A percentile compares a stretch with the other conserved stretches of the same genome.
phyloP scores from a whole-genome alignment of 2,797 vertebrate genomes.

The Scleropages formosus region DNA sequence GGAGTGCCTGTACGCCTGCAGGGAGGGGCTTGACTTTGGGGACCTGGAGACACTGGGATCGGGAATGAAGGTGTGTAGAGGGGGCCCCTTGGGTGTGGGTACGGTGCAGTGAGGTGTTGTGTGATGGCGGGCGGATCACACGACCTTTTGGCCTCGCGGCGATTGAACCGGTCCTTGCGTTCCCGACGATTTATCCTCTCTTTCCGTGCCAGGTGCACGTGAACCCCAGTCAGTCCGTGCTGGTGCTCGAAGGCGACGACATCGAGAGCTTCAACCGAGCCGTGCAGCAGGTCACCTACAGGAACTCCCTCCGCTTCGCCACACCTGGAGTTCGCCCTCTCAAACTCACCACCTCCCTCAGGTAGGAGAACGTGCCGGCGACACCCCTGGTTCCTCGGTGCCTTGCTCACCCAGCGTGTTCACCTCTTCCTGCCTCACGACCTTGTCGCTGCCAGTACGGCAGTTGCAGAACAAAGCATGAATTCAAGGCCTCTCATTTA shows the following conservation, averaged over 20 bases:
- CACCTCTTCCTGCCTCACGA: no score
- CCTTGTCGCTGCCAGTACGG: no score
- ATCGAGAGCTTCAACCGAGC: constrained; percentile 95
- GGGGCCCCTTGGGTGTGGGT: constrained; percentile 30
- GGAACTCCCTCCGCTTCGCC: constrained; percentile 93
- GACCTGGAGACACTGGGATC: constrained; percentile 97
- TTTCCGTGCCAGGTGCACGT: constrained; percentile 83
- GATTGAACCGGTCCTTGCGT: neutral
- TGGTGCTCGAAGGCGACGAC: constrained; percentile 94
- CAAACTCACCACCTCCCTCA: constrained; percentile 87
- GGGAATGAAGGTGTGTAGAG: constrained; percentile 91
- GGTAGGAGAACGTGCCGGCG: constrained; percentile 62
- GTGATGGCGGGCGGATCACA: no score
- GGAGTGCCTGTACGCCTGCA: constrained; percentile 96
- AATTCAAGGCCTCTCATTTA: neutral
- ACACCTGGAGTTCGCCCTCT: constrained; percentile 92
- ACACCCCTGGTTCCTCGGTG: neutral
- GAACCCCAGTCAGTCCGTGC: constrained; percentile 94
- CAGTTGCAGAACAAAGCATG: no score
- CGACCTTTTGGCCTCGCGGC: neutral
- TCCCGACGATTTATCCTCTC: constrained; percentile 28
- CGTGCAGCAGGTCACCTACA: constrained; percentile 96
- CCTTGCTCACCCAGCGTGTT: no score
- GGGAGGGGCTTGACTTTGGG: constrained; percentile 96
- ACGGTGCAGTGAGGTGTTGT: constrained; percentile 46